Evolutionary conservation across 2,888 invertebrate species (phyloP), one percentile per base, ranked within the genome.

Genomic region (Dioctria linearis): DNA sequence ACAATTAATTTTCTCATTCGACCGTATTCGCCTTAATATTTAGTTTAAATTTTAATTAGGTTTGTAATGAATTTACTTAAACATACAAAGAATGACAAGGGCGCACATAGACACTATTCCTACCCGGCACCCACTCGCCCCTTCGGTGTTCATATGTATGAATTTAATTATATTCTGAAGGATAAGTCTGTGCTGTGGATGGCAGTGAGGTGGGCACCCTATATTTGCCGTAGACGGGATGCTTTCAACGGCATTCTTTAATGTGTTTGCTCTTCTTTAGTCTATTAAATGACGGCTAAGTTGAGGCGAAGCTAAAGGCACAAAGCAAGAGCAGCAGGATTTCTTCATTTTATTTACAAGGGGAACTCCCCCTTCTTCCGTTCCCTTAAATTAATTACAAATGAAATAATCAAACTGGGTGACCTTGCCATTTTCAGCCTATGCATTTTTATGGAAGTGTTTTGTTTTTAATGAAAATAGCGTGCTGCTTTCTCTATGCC

Each of bases 31-130:
- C 82, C 81, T 81, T 82, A 80, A 83, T 83, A 82, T 83, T 82
- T 83, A 83, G 82, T 83, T 83, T 83, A 83, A 83, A 83, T 83
- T 83, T 83, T 83, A 83, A 83, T 83, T 83, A 83, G 81, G 82
- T 83, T 83, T 83, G 82, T 82, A 82, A 83, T 83, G 81, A 83
- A 83, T 83, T 83, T 83, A 80, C 83, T 83, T 81, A 83, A 82
- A 83, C 80, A 80, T 67, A 79, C 75, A 81, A 40, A 78, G 67
- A 75, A 57, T 73, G 81, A 80, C 66, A 73, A 51, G 6, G 13
- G 49, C 25, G 25, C 49, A 63, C 63, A 63, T 63, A 46, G 25
- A 63, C 49, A 61, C 46, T n/a, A 39, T 63, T 37, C 8, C 63
- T 49, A 46, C 63, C 37, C 39, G 4, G 37, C 63, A 69, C 25